Evolutionary conservation across 2,888 invertebrate species (phyloP).

Genomic region (Hypercompe scribonia): DNA sequence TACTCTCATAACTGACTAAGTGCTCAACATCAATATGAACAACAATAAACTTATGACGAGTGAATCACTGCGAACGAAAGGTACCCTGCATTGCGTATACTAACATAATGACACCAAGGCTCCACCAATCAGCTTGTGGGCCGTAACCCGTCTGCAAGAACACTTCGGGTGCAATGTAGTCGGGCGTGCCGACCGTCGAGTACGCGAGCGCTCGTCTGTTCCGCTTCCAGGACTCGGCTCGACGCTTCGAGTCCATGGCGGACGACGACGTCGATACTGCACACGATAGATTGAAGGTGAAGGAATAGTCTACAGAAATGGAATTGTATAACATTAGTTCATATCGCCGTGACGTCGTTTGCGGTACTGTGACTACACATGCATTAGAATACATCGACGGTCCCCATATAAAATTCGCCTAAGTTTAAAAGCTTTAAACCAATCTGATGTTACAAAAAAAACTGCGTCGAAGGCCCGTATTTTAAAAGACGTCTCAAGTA

Average conservation of each 20-base stretch:
- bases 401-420: not conserved
- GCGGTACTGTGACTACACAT: not conserved
- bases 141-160: constrained; percentile 99
- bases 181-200: constrained; percentile 98
- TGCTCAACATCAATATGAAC: not conserved
- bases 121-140: constrained; percentile 99
- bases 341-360: not conserved
- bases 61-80: not conserved
- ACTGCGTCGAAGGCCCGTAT: no score
- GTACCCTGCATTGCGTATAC: constrained; percentile 51
- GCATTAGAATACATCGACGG: not conserved
- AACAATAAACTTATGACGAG: not conserved
- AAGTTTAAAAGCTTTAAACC: no score
- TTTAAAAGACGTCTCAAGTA: no score
- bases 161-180: constrained; percentile 99
- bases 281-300: constrained; percentile 39
- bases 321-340: constrained; percentile 24
- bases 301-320: constrained; percentile 34
- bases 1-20: not conserved
- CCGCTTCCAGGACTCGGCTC: constrained; percentile 99
- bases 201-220: constrained; percentile 98
- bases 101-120: constrained; percentile 99
- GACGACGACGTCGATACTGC: constrained; percentile 81
- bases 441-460: not conserved
- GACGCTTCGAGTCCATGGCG: constrained; percentile 98